Base-by-base conservation (phyloP, 2,797 vertebrate species). In the Heterohyrax brucei region DNA sequence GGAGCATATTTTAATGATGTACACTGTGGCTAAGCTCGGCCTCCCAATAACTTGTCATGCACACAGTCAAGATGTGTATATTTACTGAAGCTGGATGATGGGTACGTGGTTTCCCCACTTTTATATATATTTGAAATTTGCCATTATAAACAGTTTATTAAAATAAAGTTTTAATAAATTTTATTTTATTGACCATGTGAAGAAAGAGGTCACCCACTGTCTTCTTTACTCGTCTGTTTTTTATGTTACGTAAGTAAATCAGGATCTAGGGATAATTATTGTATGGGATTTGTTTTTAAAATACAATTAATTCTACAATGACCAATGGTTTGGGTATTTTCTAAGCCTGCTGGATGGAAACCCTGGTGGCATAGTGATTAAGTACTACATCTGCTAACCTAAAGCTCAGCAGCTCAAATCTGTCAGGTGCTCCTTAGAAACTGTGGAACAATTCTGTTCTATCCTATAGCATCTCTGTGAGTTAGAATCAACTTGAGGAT, bases 191-290 rank as follows among this genome's bases (percentile, higher is more conserved):
- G 56, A 83, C 59, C 53, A 0, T 22, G 61, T 81, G 48, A 96
- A 85, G 62, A n/a, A 93, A 92, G 14, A n/a, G n/a, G 48, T 28
- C 13, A 89, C 66, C 44, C 21, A 53, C 0, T 0, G 59, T 79
- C 24, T 83, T 83, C 70, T 22, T 82, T 53, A 75, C 22, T 53
- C 14, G 68, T 81, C 70, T 91, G 7, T 48, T 80, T 89, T 96
- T 62, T 68, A 16, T 50, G 87, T 12, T 75, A 44, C 48, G 28
- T 93, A 87, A 89, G 73, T 93, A 87, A 95, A 70, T 89, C 72
- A 39, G 53, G 59, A 89, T 95, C 62, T 87, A 53, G 50, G 21
- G 30, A 12, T 86, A 78, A 86, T 48, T 95, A 22, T 56, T 88
- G 39, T 39, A 70, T 12, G 90, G n/a, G 10, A 90, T 94, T 91